A percentile compares a stretch with the other conserved stretches of the same genome.
Conservation (phyloP, 2,113 vertebrate genomes). For the Rhinoptilus africanus region DNA sequence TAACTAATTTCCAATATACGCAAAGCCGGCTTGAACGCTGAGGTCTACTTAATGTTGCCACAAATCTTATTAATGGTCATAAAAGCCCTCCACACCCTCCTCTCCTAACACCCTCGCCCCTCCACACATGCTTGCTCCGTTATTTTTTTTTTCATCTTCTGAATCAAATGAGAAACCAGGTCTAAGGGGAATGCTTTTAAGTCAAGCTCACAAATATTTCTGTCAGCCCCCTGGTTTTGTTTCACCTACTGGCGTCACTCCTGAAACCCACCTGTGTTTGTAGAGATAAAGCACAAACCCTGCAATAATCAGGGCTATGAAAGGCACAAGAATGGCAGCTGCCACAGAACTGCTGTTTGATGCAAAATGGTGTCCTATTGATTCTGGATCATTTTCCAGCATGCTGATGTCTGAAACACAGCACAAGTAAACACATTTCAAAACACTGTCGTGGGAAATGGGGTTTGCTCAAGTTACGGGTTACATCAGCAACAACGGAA, state of each 20-base stretch:
- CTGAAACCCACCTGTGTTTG: constrained; percentile 90
- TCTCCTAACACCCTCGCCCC: background rate
- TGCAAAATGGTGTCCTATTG: constrained; percentile 88
- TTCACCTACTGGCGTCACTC: accelerated
- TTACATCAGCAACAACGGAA: background rate
- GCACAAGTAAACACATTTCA: background rate
- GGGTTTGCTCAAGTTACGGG: background rate
- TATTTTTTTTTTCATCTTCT: background rate
- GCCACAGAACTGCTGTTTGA: constrained; percentile 99
- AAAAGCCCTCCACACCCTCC: background rate
- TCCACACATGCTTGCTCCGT: accelerated
- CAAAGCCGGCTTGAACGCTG: background rate
- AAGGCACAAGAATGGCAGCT: constrained; percentile 98
- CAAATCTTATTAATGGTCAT: background rate
- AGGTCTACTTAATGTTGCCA: background rate
- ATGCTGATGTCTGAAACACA: constrained; percentile 74
- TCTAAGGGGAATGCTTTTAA: background rate
- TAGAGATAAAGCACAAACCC: constrained; percentile 99
- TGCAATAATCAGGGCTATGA: constrained; percentile 98
- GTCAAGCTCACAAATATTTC: background rate
- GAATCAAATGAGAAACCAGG: background rate
- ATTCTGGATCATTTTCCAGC: constrained; percentile 81
- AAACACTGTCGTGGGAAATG: accelerated
- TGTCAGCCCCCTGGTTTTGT: background rate
- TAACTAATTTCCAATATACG: accelerated